phyloP scores from a whole-genome alignment of 2,113 vertebrate genomes.

The Menidia beryllina region DNA sequence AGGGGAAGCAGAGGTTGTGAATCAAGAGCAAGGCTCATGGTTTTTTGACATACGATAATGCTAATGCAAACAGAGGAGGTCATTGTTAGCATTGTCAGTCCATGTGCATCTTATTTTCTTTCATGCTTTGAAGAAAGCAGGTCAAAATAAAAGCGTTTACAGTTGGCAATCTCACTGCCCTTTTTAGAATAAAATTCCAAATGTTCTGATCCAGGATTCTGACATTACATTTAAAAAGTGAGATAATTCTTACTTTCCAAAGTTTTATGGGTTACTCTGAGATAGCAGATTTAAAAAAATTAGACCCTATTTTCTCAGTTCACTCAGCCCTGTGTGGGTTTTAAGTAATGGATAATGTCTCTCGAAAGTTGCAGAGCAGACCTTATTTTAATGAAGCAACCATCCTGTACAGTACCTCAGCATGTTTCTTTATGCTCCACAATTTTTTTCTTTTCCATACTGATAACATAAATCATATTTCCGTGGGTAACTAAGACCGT shows the following conservation, averaged over 20 bases:
- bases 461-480: constrained; percentile 76
- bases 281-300: constrained; percentile 64
- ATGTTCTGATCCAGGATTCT: constrained; percentile 28
- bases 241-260: constrained; percentile 31
- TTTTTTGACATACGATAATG: constrained; percentile 63
- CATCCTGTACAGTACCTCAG: constrained; percentile 67
- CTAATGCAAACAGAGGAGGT: constrained; percentile 50
- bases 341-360: constrained; percentile 70
- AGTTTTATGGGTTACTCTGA: constrained; percentile 58
- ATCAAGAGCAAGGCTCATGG: constrained; percentile 63
- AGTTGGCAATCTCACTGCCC: constrained; percentile 40
- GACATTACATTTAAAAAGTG: constrained; percentile 39
- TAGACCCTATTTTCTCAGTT: constrained; percentile 56
- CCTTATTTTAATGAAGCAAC: constrained; percentile 76
- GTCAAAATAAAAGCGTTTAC: constrained; percentile 17
- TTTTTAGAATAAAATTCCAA: constrained; percentile 21
- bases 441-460: constrained; percentile 46
- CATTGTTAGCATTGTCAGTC: constrained; percentile 19
- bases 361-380: constrained; percentile 73
- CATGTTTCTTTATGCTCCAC: constrained; percentile 65
- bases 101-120: background rate
- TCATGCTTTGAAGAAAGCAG: background rate
- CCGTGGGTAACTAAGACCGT: constrained; percentile 55
- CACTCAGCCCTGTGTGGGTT: constrained; percentile 53
- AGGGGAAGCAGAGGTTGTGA: constrained; percentile 62